Evolutionary conservation across 2,113 vertebrate species (phyloP).

Genomic region (Actenoides lindsayi): DNA sequence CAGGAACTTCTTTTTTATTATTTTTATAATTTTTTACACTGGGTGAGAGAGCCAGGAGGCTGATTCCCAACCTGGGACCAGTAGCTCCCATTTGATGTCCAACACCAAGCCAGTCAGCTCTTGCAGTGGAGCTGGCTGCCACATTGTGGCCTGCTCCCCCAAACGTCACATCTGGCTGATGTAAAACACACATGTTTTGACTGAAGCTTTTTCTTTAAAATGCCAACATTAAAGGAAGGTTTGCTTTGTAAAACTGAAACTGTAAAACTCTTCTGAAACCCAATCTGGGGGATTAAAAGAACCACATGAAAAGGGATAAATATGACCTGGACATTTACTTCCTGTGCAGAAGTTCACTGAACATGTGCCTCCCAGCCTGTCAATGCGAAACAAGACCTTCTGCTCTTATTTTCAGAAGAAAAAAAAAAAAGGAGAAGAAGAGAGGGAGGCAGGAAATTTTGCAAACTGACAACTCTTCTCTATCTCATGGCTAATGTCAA

Average conservation of each 20-base stretch:
- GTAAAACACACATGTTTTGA: constrained; percentile 93
- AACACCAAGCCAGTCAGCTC: neutral
- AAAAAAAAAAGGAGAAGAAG: neutral
- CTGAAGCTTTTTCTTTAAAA: constrained; percentile 85
- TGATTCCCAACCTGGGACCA: neutral
- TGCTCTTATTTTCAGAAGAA: constrained; percentile 12
- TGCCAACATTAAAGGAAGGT: constrained; percentile 94
- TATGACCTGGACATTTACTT: constrained; percentile 89
- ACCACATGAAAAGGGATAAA: constrained; percentile 91
- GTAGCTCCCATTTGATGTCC: neutral
- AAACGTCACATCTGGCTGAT: constrained; percentile 87
- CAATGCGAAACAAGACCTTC: constrained; percentile 48
- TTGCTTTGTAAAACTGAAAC: constrained; percentile 90
- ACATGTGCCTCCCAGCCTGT: constrained; percentile 90
- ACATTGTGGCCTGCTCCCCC: constrained; percentile 66
- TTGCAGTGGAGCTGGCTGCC: constrained; percentile 68
- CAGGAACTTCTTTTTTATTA: neutral
- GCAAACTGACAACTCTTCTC: constrained; percentile 11
- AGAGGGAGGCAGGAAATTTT: constrained; percentile 19
- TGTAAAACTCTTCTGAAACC: constrained; percentile 85
- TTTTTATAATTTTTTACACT: neutral
- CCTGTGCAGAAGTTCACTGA: constrained; percentile 89
- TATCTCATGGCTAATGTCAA: neutral
- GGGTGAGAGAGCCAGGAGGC: neutral
- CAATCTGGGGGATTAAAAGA: constrained; percentile 89